Evolutionary conservation across 2,797 vertebrate genomes (phyloP).

Genomic region (Thaleichthys pacificus): DNA sequence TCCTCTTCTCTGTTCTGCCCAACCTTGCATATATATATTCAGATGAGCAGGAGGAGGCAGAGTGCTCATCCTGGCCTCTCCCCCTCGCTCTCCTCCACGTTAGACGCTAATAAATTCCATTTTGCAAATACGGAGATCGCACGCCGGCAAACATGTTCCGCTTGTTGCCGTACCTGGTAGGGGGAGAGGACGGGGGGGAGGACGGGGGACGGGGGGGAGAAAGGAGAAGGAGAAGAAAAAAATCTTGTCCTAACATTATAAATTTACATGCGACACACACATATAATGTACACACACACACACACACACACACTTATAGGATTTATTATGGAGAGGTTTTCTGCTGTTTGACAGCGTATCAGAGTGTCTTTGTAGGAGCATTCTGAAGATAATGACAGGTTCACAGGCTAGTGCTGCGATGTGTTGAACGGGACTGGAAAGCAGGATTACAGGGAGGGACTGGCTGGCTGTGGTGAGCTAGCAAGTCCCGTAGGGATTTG

Average conservation of each 20-base stretch:
- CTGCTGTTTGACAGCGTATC: slow-evolving; percentile 44
- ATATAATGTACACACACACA: slow-evolving; percentile 36
- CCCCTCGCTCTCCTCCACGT: slow-evolving; percentile 82
- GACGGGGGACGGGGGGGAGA: not conserved
- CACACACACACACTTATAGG: slow-evolving; percentile 33
- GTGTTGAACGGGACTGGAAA: not conserved
- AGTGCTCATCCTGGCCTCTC: slow-evolving; percentile 56
- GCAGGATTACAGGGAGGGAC: not conserved
- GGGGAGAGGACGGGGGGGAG: not conserved
- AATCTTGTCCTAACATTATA: slow-evolving; percentile 61
- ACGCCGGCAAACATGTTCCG: slow-evolving; percentile 87
- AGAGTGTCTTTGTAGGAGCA: slow-evolving; percentile 35
- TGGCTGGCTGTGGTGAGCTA: not conserved
- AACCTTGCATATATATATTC: slow-evolving; percentile 46
- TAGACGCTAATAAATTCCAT: slow-evolving; percentile 85
- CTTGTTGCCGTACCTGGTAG: slow-evolving; percentile 76
- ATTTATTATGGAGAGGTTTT: slow-evolving; percentile 54
- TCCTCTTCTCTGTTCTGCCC: not conserved
- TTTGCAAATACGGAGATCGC: slow-evolving; percentile 83
- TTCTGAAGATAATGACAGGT: slow-evolving; percentile 36
- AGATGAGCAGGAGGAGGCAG: slow-evolving; percentile 44
- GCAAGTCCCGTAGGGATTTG: not conserved
- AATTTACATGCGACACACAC: slow-evolving; percentile 58
- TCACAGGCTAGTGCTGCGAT: slow-evolving; percentile 13
- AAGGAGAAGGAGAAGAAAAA: slow-evolving; percentile 45